Evolutionary conservation across 2,113 vertebrate genomes (phyloP), one percentile per base, ranked within the genome.

Genomic region (Apteryx mantelli): DNA sequence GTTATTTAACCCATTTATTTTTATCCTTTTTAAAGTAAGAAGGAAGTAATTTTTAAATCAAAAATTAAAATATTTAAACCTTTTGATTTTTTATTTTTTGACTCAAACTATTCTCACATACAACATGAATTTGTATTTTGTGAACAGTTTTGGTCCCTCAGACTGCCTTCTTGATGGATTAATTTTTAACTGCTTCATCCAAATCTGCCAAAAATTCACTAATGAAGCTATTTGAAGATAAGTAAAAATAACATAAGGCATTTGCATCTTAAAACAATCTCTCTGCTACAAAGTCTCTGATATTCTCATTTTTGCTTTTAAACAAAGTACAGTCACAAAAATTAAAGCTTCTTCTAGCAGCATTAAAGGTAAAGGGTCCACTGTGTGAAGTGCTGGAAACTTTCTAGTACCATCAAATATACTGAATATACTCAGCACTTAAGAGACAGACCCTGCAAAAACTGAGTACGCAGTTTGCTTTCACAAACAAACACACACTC

Each of bases 11-110:
- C 76, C 90, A 86, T 12, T 66, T 77, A 44, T n/a, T 83, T 58
- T 66, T 80, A 85, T 70, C 90, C 80, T 96, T 93, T 96, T 94
- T 96, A 88, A 95, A 96, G 94, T 40, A 96, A 95, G 96, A 97
- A 95, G 93, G 73, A 95, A 89, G 84, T 76, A 79, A 28, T 34
- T 88, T 68, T 70, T 46, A 82, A 53, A 89, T 53, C n/a, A 79
- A 86, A 25, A 60, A 28, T 2, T 11, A 6, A 80, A 89, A 44
- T 65, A 77, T 38, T 93, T 86, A 86, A 93, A 91, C 68, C 40
- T 83, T 66, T 52, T 5, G 52, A 20, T 0, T 34, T 89, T 95
- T 87, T 48, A 58, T 88, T 88, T 95, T 91, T 36, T 66, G 24
- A 83, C 50, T 89, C 80, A 71, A 89, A 93, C 58, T 95, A 60